Base-by-base conservation (phyloP, 2,113 vertebrate genomes). In the Apeltes quadracus region DNA sequence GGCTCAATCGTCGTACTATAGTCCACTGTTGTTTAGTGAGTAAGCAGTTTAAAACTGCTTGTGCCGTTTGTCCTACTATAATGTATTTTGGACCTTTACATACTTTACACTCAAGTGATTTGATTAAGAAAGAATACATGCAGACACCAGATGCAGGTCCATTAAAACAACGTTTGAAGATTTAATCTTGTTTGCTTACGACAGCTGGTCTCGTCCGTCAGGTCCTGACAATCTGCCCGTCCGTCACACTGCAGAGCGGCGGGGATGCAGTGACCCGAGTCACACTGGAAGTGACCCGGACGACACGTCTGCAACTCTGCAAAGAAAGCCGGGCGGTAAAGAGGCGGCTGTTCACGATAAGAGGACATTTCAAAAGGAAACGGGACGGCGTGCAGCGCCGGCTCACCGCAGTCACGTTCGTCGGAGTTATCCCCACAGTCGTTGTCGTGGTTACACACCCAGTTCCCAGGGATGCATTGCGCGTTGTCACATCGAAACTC, bases 361-460 rank as follows among this genome's bases (percentile, higher is more conserved):
- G 43, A 48, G 27, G 48, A 27, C 4, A 12, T 23, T 18, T 58
- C 5, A 7, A 7, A 25, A 46, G 7, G 9, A 41, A 8, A 7
- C 1, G 27, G 43, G 22, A 34, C 36, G 69, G 43, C n/a, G 63
- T 22, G 63, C n/a, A 9, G 38, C 25, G 0, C 1, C 7, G 5
- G 36, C 89, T 88, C 70, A 93, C 92, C 92, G 18, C 92, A 92
- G 80, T 92, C 92, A 53, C 89, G 84, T 46, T 93, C 92, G 2
- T 93, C 91, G 3, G 92, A 93, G 74, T 90, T 90, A 77, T 92
- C 92, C 32, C 91, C 89, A 0, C 92, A 93, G 79, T 93, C 84
- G 23, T 93, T 90, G 38, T 89, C 74, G 61, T 93, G 88, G 87
- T 93, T 79, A 75, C 92, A 93, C 54, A 88, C 86, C 91, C 91